Base-by-base conservation (phyloP, 2,888 invertebrate species). In the Zaprionus obscuricornis region DNA sequence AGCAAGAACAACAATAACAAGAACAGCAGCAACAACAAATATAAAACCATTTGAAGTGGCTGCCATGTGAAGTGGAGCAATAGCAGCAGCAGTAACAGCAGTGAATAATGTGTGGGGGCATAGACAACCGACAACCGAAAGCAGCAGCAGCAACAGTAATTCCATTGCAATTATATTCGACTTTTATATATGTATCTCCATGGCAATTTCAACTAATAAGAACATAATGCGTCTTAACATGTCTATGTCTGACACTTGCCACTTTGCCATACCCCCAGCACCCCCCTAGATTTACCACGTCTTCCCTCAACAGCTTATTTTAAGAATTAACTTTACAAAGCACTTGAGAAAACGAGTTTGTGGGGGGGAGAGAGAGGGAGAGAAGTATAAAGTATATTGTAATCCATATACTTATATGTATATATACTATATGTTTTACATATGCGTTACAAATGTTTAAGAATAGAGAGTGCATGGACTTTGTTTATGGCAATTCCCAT, bases 61-160 rank as follows among this genome's bases (percentile, higher is more conserved):
- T 58, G 59, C 26, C 67, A 50, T 47, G 67, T 59, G 50, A 68
- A 68, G 37, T 68, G 62, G 52, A 46, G 46, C 66, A 60, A 29
- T 36, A 37, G 33, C 42, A 50, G 31, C 46, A 46, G 46, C 66
- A 60, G 34, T 36, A 37, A 27, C 42, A 50, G 31, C 46, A 47
- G 52, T 18, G 16, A 34, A 14, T 16, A 16, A 8, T n/a, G 36
- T 13, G 11, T 11, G 16, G 18, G 13, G 8, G 13, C 27, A 17
- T 7, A n/a, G 18, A 24, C 13, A 7, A n/a, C n/a, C 18, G 17
- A 29, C 17, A 31, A 33, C 33, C 36, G 20, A 20, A 11, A 24
- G 46, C 33, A 16, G 20, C 20, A 29, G 10, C 46, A 37, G 13
- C 22, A 22, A 34, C 13, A 27, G n/a, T n/a, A n/a, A 22, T 4